Conservation (phyloP, 2,888 invertebrate species). For the Ariolimax columbianus region DNA sequence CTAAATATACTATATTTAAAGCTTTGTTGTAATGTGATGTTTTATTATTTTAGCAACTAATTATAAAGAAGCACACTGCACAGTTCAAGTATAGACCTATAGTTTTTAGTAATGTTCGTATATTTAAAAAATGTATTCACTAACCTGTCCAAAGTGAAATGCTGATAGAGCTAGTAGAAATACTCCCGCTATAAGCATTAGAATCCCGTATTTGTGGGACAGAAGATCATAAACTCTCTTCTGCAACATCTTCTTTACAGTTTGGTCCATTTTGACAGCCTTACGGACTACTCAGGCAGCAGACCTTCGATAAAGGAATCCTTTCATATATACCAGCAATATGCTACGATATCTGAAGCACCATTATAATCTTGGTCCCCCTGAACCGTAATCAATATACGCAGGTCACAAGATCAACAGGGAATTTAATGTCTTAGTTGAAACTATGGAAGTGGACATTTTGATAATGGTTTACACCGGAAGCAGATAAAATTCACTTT, state of each 20-base stretch:
- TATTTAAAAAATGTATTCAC: too few relatives aligned
- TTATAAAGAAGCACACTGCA: too few relatives aligned
- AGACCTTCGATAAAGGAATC: not conserved
- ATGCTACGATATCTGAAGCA: not conserved
- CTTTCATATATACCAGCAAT: not conserved
- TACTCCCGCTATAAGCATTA: conserved; percentile 65
- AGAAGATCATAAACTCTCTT: conserved; percentile 73
- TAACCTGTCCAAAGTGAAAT: conserved; percentile 77
- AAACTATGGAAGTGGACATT: conserved; percentile 56
- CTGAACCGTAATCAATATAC: not conserved
- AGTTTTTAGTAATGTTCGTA: too few relatives aligned
- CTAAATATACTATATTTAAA: too few relatives aligned
- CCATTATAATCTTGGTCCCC: not conserved
- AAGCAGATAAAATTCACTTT: conserved; percentile 41
- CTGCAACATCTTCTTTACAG: conserved; percentile 73
- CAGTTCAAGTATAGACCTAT: too few relatives aligned
- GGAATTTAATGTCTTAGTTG: not conserved
- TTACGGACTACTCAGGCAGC: not conserved
- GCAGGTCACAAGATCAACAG: not conserved
- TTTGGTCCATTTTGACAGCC: conserved; percentile 52
- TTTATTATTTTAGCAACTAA: too few relatives aligned
- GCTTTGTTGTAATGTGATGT: too few relatives aligned
- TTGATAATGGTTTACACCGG: conserved; percentile 52
- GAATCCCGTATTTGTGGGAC: conserved; percentile 74
- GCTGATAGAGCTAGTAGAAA: conserved; percentile 69